These are phyloP conservation scores for Acrocyrtus sp. DNA, from an alignment of 2,888 invertebrate species.

Conservation along the genomic window DNA sequence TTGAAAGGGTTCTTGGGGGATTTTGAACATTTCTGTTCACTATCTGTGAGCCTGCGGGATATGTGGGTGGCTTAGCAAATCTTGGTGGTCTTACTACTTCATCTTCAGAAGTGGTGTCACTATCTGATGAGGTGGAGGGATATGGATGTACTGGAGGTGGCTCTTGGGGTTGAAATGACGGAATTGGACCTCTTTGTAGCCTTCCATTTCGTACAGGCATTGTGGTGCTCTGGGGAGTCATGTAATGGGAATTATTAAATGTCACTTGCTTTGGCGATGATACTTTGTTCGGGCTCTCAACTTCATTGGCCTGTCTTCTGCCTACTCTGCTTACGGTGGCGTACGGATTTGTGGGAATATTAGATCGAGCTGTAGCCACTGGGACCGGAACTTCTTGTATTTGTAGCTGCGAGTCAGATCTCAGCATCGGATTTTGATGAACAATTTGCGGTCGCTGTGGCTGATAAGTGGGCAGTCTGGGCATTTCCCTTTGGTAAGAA, in stretches of 20 bases:
- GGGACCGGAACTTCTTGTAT: background rate
- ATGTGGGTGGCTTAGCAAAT: conserved; percentile 24
- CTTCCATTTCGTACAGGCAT: background rate
- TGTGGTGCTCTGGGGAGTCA: conserved; percentile 7
- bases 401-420: conserved; percentile 6
- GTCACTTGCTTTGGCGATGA: conserved; percentile 1
- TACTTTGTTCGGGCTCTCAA: background rate
- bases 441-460: conserved; percentile 9
- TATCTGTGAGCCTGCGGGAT: conserved; percentile 14
- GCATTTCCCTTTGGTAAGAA: background rate
- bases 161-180: background rate
- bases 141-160: conserved; percentile 13
- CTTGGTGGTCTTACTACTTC: background rate
- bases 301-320: background rate
- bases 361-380: background rate
- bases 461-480: no score
- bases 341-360: conserved; percentile 6
- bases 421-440: conserved; percentile 19
- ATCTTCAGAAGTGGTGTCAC: background rate
- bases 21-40: background rate
- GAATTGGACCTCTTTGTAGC: background rate
- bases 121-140: background rate
- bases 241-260: conserved; percentile 23
- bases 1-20: no score
- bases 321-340: conserved; percentile 4